Evolutionary conservation across 2,797 vertebrate species (phyloP).

Genomic region (Eidolon dupreanum): DNA sequence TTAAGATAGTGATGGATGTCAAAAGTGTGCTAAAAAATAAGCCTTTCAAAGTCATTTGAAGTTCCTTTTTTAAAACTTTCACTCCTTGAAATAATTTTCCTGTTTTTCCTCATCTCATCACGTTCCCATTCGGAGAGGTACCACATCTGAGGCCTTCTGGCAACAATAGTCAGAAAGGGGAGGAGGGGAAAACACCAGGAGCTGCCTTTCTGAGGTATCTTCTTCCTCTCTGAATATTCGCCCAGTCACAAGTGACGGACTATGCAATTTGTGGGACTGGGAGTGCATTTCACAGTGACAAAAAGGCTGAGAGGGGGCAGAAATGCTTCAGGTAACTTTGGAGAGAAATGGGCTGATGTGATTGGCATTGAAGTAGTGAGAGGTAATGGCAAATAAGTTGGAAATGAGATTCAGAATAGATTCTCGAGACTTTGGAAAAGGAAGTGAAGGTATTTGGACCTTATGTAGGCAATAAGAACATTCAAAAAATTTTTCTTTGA

Average conservation of each 20-base stretch:
- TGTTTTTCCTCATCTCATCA: not conserved
- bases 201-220: not conserved
- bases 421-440: not conserved
- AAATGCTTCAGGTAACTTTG: not conserved
- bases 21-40: not conserved
- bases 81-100: not conserved
- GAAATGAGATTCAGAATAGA: not conserved
- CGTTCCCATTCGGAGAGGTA: not conserved
- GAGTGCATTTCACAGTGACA: not conserved
- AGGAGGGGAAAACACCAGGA: not conserved
- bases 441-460: not conserved
- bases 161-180: not conserved
- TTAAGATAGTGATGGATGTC: not conserved
- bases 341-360: not conserved
- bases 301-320: not conserved
- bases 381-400: not conserved
- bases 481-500: not conserved
- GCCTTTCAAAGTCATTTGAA: not conserved
- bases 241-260: too few species aligned
- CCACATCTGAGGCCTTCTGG: not conserved
- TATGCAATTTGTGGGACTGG: fast-evolving
- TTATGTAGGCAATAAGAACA: not conserved
- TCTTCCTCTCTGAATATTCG: not conserved
- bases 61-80: not conserved
- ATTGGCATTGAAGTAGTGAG: not conserved